phyloP scores from a whole-genome alignment of 1,140 invertebrate genomes.

The Chrysomallon squamiferum region DNA sequence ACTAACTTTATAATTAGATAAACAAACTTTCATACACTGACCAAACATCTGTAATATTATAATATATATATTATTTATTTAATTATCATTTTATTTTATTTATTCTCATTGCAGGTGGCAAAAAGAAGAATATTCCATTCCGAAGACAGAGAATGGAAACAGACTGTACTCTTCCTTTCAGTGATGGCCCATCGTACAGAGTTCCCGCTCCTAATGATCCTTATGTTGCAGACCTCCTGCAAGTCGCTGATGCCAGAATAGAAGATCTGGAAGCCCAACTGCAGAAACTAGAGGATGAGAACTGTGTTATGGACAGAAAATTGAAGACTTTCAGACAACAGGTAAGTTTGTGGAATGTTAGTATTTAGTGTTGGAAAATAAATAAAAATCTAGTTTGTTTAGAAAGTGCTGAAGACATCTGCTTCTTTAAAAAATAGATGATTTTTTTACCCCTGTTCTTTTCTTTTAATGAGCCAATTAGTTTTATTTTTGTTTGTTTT shows the following conservation, averaged over 20 bases:
- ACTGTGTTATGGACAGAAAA: constrained; percentile 55
- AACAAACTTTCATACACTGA: too few relatives aligned
- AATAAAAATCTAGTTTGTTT: neutral
- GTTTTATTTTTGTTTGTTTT: too few relatives aligned
- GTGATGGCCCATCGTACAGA: constrained; percentile 20
- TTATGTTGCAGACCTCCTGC: constrained; percentile 60
- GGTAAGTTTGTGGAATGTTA: constrained; percentile 31
- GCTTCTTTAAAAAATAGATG: too few relatives aligned
- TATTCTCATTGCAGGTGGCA: constrained; percentile 60
- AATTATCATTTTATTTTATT: neutral
- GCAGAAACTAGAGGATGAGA: constrained; percentile 40
- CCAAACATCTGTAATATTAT: too few relatives aligned
- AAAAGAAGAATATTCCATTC: constrained; percentile 62
- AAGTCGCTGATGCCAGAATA: constrained; percentile 60
- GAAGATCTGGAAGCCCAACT: constrained; percentile 50
- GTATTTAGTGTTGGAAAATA: neutral
- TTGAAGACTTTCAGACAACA: constrained; percentile 57
- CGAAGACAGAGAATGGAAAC: constrained; percentile 62
- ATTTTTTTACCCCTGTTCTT: too few relatives aligned
- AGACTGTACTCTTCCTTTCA: constrained; percentile 53
- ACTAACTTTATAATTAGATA: too few relatives aligned
- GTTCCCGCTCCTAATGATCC: constrained; percentile 54
- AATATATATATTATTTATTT: neutral
- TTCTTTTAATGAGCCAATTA: too few relatives aligned
- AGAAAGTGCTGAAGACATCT: too few relatives aligned